Base-by-base conservation (phyloP, 2,797 vertebrate genomes). In the Mus caroli region DNA sequence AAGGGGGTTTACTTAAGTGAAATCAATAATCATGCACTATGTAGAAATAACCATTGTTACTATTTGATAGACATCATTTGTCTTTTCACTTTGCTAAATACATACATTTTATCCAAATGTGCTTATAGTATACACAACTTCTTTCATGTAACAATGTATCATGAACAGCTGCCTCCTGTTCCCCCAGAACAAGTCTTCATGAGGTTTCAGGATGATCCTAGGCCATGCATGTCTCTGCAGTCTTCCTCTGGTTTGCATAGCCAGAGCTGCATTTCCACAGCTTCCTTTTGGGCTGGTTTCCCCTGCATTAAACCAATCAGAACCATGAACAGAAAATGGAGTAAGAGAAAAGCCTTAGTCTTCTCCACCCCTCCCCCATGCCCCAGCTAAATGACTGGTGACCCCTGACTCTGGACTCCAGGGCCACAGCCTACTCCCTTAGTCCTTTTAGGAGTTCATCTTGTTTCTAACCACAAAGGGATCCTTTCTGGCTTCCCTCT, bases 401-500 rank as follows among this genome's bases (percentile, higher is more conserved):
- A 92, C 52, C 34, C 56, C 22, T 90, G 50, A 88, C 31, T 20
- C 7, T 46, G 40, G 28, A 12, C 50, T 88, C 50, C 11, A 52
- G 46, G 58, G 28, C 87, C 34, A 79, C 13, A 28, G 37, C n/a
- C n/a, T 88, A 91, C 92, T 79, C 34, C 50, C 52, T 83, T 87
- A 87, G 87, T 64, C 11, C 5, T 40, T 69, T 19, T 87, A 71
- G 40, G 24, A 28, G 22, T 92, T 78, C 52, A 73, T 60, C 22
- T 56, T 86, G 14, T 60, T 80, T 46, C 83, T 93, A 88, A 50
- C 64, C 60, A 88, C 56, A 80, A 34, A 91, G 40, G 26, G 22
- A 26, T 24, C 34, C 34, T 78, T 85, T 88, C 69, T 85, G 69
- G 17, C 60, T 88, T 95, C 78, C 82, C 15, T 80, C 52, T 94